phyloP scores from a whole-genome alignment of 2,888 invertebrate genomes.

The Drosophila crucigera region DNA sequence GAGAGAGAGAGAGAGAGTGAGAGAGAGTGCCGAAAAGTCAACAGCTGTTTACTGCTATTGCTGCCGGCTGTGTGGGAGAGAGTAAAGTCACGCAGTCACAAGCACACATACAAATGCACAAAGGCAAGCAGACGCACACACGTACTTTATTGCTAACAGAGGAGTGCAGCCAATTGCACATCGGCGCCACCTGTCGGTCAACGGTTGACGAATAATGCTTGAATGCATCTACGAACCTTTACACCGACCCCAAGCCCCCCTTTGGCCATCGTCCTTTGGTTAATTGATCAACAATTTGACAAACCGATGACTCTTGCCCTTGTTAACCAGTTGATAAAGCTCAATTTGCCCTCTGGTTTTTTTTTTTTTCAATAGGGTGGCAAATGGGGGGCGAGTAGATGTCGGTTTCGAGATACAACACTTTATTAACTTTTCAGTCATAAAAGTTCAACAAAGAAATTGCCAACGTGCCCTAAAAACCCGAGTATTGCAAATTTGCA shows the following conservation, averaged over 20 bases:
- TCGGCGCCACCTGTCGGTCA: conserved; percentile 50
- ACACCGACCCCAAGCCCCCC: conserved; percentile 1
- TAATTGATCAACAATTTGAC: conserved; percentile 39
- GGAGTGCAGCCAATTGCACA: conserved; percentile 12
- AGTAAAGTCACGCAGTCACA: conserved; percentile 42
- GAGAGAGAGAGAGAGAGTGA: not conserved
- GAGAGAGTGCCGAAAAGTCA: conserved; percentile 11
- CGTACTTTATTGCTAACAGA: conserved; percentile 1
- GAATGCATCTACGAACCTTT: conserved; percentile 18
- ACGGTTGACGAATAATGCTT: conserved; percentile 24
- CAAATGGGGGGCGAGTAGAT: not conserved
- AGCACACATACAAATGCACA: conserved; percentile 9
- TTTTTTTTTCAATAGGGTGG: conserved; percentile 3
- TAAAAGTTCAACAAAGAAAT: conserved; percentile 13
- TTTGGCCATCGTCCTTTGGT: conserved; percentile 2
- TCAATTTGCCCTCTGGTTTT: conserved; percentile 16
- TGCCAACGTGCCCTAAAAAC: conserved; percentile 21
- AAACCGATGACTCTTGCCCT: conserved; percentile 29
- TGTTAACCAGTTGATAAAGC: conserved; percentile 12
- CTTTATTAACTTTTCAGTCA: conserved; percentile 11
- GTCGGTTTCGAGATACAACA: conserved; percentile 2
- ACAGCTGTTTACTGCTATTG: conserved; percentile 39
- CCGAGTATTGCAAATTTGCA: conserved; percentile 6
- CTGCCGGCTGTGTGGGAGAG: conserved; percentile 3
- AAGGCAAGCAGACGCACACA: not conserved